Evolutionary conservation across 1,140 invertebrate species (phyloP).

Genomic region (Ostrea denselamellosa): DNA sequence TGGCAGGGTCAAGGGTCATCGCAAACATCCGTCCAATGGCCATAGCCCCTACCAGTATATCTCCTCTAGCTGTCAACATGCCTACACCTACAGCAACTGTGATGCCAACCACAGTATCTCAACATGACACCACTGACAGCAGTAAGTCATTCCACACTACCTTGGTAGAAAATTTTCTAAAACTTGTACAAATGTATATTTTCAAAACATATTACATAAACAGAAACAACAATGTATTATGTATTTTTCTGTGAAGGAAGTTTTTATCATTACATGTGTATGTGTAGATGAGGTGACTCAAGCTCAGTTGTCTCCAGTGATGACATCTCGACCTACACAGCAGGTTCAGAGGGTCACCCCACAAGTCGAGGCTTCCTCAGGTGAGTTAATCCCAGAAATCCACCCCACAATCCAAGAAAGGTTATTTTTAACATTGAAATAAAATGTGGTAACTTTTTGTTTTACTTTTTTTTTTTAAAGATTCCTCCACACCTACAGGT

Average conservation of each 20-base stretch:
- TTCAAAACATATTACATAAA: neutral
- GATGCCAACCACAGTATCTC: slow-evolving; percentile 81
- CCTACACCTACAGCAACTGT: slow-evolving; percentile 85
- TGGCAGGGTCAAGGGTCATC: slow-evolving; percentile 79
- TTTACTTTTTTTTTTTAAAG: neutral
- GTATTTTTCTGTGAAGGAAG: neutral
- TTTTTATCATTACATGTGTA: neutral
- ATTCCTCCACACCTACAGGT: neutral
- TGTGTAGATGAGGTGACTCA: slow-evolving; percentile 39
- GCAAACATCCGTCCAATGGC: slow-evolving; percentile 95
- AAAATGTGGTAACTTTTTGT: neutral
- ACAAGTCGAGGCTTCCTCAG: slow-evolving; percentile 62
- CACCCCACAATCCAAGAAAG: neutral
- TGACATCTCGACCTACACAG: slow-evolving; percentile 70
- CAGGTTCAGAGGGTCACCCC: slow-evolving; percentile 76
- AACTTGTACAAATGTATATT: neutral
- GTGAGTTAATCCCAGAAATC: slow-evolving; percentile 1
- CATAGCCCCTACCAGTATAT: slow-evolving; percentile 81
- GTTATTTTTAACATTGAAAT: neutral
- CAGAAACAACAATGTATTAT: neutral
- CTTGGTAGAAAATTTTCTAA: no score
- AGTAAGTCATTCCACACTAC: slow-evolving; percentile 23
- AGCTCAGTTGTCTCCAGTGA: slow-evolving; percentile 58
- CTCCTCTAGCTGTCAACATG: slow-evolving; percentile 56
- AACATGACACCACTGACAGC: slow-evolving; percentile 61